A percentile compares a stretch with the other conserved stretches of the same genome.
phyloP scores from a whole-genome alignment of 2,888 invertebrate genomes.

The Patella pellucida region DNA sequence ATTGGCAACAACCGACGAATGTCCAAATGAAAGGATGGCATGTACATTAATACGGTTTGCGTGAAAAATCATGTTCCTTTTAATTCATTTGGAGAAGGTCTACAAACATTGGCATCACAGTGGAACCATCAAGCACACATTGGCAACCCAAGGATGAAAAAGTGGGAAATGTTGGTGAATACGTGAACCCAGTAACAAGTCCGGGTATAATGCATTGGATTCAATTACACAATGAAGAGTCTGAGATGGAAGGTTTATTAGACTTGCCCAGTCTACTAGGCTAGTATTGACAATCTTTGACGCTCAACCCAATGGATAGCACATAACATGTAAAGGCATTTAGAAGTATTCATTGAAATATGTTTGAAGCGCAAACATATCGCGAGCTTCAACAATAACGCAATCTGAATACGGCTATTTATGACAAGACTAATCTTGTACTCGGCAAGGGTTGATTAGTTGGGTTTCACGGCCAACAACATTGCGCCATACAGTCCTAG shows the following conservation, averaged over 20 bases:
- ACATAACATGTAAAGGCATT: slow-evolving; percentile 10
- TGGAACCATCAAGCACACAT: no score
- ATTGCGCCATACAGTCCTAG: slow-evolving; percentile 2
- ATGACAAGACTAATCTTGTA: slow-evolving; percentile 11
- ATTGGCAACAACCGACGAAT: no score
- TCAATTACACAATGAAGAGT: no score
- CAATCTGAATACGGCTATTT: slow-evolving; percentile 4
- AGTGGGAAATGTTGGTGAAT: no score
- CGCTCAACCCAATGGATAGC: neutral
- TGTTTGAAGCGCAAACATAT: slow-evolving; percentile 2
- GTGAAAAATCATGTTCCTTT: no score
- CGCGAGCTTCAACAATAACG: neutral
- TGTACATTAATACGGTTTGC: no score
- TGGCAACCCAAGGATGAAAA: no score
- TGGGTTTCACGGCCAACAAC: slow-evolving; percentile 5
- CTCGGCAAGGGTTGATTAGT: slow-evolving; percentile 3
- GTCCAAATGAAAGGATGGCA: no score
- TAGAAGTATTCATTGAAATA: neutral
- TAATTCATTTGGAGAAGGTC: no score
- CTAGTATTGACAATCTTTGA: slow-evolving; percentile 3
- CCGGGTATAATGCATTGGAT: no score
- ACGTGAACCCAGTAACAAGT: no score
- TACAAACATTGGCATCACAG: no score
- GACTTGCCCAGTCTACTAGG: neutral
- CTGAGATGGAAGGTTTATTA: neutral